Evolutionary conservation across 2,888 invertebrate genomes (phyloP), one percentile per base, ranked within the genome.

Genomic region (Synergus laeviventris): DNA sequence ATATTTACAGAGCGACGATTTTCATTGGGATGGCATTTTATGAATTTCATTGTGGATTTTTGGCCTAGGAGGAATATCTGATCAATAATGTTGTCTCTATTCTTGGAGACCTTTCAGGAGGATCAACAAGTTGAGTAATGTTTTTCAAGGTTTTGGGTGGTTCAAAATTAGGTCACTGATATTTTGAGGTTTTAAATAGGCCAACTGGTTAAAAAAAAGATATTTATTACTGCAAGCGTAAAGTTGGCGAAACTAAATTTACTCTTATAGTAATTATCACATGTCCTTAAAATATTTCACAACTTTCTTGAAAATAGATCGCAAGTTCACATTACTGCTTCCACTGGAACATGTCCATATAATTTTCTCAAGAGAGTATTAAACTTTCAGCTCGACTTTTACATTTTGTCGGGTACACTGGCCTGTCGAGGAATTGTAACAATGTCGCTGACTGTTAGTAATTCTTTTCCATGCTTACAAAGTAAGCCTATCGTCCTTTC

Each of bases 381-480:
- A 70, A 70, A 70, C 70, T 49, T 31, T 31, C 5, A 31, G 31
- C 31, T 31, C 31, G 31, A 31, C 31, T 31, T 16, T 18, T n/a
- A 11, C 61, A 11, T 21, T 62, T 31, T 24, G 9, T 66, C 16
- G 31, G 14, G 70, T 45, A 49, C 70, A 70, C 31, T 70, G 70
- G 24, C 70, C 70, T 70, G 45, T 49, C 24, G 45, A 49, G 70
- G 70, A 70, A 70, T 70, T 70, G 45, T 70, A 70, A 70, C 70
- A 70, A 70, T 70, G 70, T 70, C n/a, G 70, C 70, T 70, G 70
- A 70, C 31, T 70, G 70, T 49, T 70, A 31, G 70, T 70, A 70
- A 70, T 70, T 70, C 31, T 49, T 16, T 45, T 9, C 49, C 31
- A 49, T n/a, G n/a, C 31, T 31, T 5, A 31, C 45, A 16, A 31